Conservation (phyloP, 1,140 invertebrate species). For the Fragariocoptes setiger region DNA sequence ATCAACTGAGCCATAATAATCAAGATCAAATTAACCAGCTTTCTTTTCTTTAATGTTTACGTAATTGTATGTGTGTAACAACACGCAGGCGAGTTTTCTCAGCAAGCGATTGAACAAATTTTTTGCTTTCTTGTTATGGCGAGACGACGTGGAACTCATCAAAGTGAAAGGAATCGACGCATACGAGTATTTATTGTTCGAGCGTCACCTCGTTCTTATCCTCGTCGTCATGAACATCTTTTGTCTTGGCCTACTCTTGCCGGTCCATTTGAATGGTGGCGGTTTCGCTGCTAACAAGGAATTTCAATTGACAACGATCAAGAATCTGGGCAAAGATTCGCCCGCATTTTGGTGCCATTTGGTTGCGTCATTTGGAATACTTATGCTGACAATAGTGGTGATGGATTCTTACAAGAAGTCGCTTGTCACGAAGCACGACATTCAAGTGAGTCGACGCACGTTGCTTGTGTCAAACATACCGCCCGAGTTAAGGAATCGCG, state of each 20-base stretch:
- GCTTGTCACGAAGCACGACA: constrained; percentile 8
- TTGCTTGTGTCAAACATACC: constrained; percentile 7
- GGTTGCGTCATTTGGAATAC: constrained; percentile 1
- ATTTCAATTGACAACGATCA: constrained; percentile 8
- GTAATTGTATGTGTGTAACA: no score
- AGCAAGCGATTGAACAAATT: background rate
- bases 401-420: constrained; percentile 1
- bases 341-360: constrained; percentile 8
- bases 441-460: constrained; percentile 6
- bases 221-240: constrained; percentile 36
- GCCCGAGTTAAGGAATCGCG: background rate
- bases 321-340: constrained; percentile 4
- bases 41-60: no score
- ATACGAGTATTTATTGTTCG: constrained; percentile 67
- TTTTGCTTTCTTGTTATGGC: background rate
- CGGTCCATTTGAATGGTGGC: constrained; percentile 20
- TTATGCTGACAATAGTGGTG: constrained; percentile 5
- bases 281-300: background rate
- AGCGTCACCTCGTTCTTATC: constrained; percentile 55
- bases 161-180: constrained; percentile 65
- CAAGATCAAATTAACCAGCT: no score
- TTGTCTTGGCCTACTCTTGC: constrained; percentile 24
- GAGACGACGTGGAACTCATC: constrained; percentile 40
- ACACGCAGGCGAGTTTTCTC: background rate
- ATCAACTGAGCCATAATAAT: no score